A percentile compares a stretch with the other conserved stretches of the same genome.
These are phyloP conservation scores for Petrocephalus zakoni DNA, from an alignment of 2,113 vertebrate species.

Conservation along the genomic window DNA sequence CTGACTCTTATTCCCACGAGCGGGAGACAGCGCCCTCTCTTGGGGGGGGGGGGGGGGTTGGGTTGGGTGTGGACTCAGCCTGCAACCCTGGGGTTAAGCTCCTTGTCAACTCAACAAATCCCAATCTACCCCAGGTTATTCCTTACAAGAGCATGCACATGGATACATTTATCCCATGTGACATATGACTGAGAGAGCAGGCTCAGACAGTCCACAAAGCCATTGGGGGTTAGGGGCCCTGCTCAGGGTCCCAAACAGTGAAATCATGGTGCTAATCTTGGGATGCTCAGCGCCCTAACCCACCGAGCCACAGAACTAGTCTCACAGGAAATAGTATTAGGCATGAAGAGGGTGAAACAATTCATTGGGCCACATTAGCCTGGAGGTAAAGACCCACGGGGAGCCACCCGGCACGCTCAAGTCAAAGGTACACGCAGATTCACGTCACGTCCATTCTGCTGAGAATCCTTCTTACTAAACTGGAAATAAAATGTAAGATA, in stretches of 20 bases:
- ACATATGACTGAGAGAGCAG: neutral
- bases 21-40: too few relatives aligned
- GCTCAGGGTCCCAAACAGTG: neutral
- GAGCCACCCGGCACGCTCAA: neutral
- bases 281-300: neutral
- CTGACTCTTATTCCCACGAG: neutral
- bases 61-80: too few relatives aligned
- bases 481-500: neutral
- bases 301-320: neutral
- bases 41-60: too few relatives aligned
- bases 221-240: too few relatives aligned
- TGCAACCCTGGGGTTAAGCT: neutral
- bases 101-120: too few relatives aligned
- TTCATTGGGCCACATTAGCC: neutral
- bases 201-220: neutral
- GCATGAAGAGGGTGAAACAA: neutral
- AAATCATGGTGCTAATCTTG: neutral
- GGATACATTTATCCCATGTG: neutral
- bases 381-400: neutral
- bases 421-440: neutral
- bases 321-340: neutral
- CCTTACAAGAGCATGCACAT: neutral
- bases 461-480: neutral
- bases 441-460: neutral
- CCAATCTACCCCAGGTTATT: too few relatives aligned